Evolutionary conservation across 2,888 invertebrate genomes (phyloP).

Genomic region (Leptothorax acervorum): DNA sequence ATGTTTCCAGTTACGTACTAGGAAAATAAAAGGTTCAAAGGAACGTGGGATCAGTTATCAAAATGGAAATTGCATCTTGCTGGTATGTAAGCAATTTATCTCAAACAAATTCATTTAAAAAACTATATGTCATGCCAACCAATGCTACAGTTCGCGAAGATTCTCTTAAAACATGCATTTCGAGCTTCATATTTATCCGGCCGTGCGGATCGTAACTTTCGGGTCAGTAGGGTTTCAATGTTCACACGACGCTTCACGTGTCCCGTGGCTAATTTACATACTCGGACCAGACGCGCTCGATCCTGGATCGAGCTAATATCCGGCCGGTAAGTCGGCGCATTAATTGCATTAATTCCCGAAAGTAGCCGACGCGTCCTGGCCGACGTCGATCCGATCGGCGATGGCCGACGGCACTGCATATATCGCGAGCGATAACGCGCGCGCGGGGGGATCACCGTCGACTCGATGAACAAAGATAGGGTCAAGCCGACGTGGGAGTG

Average conservation of each 20-base stretch:
- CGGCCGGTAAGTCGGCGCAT: slow-evolving; percentile 58
- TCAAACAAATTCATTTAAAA: slow-evolving; percentile 3
- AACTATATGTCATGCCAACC: background rate
- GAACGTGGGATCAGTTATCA: background rate
- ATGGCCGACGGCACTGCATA: slow-evolving; percentile 9
- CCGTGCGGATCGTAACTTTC: slow-evolving; percentile 11
- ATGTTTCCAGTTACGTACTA: background rate
- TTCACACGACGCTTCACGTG: slow-evolving; percentile 20
- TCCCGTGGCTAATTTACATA: slow-evolving; percentile 52
- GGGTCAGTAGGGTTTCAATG: slow-evolving; percentile 7
- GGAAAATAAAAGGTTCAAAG: background rate
- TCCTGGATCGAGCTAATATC: slow-evolving; percentile 65
- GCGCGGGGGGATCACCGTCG: slow-evolving; percentile 52
- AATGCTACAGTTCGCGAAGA: background rate
- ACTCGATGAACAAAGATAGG: slow-evolving; percentile 74
- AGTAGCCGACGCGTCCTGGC: slow-evolving; percentile 26
- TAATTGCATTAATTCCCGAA: slow-evolving; percentile 64
- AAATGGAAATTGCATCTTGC: background rate
- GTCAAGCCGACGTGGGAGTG: slow-evolving; percentile 76
- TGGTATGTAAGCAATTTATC: slow-evolving; percentile 29
- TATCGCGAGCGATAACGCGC: background rate
- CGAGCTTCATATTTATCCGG: background rate
- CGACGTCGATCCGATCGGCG: slow-evolving; percentile 29
- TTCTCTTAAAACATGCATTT: background rate
- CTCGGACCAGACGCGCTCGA: slow-evolving; percentile 41